Base-by-base conservation (phyloP, 2,113 vertebrate genomes). In the Notiomystis cincta region DNA sequence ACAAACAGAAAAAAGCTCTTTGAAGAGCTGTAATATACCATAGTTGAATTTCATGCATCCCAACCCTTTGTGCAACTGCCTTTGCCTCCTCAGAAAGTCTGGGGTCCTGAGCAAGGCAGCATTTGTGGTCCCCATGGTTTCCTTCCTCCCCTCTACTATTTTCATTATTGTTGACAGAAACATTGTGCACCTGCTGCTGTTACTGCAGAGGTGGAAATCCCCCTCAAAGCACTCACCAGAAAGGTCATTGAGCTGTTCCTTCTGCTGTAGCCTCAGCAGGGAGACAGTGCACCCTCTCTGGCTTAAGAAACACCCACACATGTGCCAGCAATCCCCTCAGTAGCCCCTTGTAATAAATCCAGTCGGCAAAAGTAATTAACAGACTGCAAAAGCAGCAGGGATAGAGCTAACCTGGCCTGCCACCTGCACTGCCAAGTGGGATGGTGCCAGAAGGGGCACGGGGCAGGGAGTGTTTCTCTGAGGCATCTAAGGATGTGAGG, bases 131-230 rank as follows among this genome's bases (percentile, higher is more conserved):
- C 67, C 56, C 7, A 7, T 67, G 54, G 91, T 96, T 98, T 98
- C 97, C 97, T 98, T 97, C 94, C 96, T 96, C 86, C 71, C 38
- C 62, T 60, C 23, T 66, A 13, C 87, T 94, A 65, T 97, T 97
- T 97, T 97, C 81, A 72, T 90, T 65, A 72, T 33, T 70, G 94
- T 89, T 93, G 78, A 82, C 87, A 72, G 77, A 86, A 91, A 64
- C 86, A 60, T 25, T 37, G 79, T 61, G 89, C 96, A 97, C 97
- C 96, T 97, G 97, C 83, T 84, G 60, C 54, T 53, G 27, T n/a
- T 75, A 47, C 70, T 15, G 2, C 53, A 44, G 53, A 30, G 82
- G 61, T 73, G 86, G 81, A 96, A 96, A 61, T 76, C 48, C 45
- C 93, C 84, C 25, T 64, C 27, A 60, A 23, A 48, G 51, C 25